Base-by-base conservation (phyloP, 2,113 vertebrate species). In the Xenus cinereus region DNA sequence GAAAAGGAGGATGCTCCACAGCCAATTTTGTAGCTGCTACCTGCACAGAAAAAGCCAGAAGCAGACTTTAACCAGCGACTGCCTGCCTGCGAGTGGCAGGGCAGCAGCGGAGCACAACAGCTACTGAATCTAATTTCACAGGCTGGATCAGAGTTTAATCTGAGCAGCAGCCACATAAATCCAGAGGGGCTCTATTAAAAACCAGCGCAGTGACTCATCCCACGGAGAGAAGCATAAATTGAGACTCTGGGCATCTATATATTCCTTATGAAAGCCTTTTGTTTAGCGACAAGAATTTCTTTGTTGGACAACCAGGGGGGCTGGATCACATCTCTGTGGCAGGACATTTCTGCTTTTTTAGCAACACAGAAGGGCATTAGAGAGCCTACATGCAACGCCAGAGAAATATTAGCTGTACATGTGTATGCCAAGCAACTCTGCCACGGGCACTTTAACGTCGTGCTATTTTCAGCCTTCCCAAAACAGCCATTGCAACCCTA, bases 131-230 rank as follows among this genome's bases (percentile, higher is more conserved):
- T 79, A 73, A 76, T 76, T 97, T 92, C 89, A 73, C 10, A 17
- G 4, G 1, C 16, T 2, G 3, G 24, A 91, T 85, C 86, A 76
- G 84, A 87, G 77, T 87, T 90, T 91, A 91, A 89, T 82, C 95
- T 46, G 41, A 80, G 84, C 16, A 54, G 77, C 62, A 87, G 67
- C 84, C 74, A 73, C 67, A 80, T 39, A 92, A 94, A 95, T 94
- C 89, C 89, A 79, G 81, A 91, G 54, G 28, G 71, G 50, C 41
- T 93, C 90, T 84, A 95, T 89, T 93, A 90, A 91, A 96, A 92
- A 94, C 2, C 59, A 95, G 45, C 17, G n/a, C 74, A 62, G 53
- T 89, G 84, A 95, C 50, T 96, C 93, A 87, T 74, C 51, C 62
- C 66, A 79, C 20, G 6, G 32, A 62, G 66, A 84, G 73, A 87